These are phyloP conservation scores for Caenorhabditis brenneri DNA, from an alignment of 1,140 invertebrate genomes.

Conservation along the genomic window DNA sequence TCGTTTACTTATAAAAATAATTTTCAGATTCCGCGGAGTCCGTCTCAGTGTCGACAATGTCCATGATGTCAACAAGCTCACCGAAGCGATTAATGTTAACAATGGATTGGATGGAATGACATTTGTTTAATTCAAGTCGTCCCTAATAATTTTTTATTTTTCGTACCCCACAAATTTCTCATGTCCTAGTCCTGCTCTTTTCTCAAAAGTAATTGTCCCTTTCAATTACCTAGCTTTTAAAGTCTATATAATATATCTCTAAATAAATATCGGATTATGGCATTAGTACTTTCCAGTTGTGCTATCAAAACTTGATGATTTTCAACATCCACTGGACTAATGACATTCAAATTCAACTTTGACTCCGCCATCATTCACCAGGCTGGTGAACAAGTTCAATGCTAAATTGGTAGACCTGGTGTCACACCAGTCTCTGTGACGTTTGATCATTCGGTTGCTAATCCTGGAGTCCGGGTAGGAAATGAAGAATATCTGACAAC, in stretches of 20 bases:
- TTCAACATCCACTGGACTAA: background rate
- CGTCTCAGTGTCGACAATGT: background rate
- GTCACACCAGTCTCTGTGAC: background rate
- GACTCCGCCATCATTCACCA: background rate
- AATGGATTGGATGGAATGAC: background rate
- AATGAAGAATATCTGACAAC: background rate
- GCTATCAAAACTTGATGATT: background rate
- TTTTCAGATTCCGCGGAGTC: background rate
- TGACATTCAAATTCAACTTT: conserved; percentile 1
- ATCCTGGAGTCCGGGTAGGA: background rate
- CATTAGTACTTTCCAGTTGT: no score
- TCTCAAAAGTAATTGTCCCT: no score
- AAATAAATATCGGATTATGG: no score
- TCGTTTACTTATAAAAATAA: background rate
- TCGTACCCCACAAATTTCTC: no score
- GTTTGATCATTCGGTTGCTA: background rate
- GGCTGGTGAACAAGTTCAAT: background rate
- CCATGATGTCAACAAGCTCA: background rate
- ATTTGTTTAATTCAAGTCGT: no score
- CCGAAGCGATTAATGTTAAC: background rate
- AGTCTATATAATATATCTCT: no score
- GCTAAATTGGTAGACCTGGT: background rate
- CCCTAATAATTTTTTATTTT: no score
- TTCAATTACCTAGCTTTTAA: no score
- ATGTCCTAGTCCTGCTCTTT: no score